These are phyloP conservation scores for Crambe crambe DNA, from an alignment of 37 sponge, comb jelly and placozoan genomes.

Conservation along the genomic window DNA sequence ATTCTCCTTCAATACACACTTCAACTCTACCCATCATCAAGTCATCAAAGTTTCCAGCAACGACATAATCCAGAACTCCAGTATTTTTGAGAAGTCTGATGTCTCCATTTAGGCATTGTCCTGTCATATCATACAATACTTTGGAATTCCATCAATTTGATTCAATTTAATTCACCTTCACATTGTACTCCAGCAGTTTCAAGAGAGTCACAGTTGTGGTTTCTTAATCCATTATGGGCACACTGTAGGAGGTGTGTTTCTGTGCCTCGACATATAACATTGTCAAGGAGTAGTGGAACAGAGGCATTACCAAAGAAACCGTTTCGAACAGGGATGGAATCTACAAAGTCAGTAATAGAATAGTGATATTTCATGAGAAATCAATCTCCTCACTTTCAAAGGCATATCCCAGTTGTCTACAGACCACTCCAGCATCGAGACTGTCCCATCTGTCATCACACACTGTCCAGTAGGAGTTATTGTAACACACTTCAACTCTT, in stretches of 20 bases:
- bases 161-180: too few relatives aligned
- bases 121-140: background rate
- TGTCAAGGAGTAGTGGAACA: constrained; percentile 25
- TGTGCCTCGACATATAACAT: constrained; percentile 38
- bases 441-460: constrained; percentile 45
- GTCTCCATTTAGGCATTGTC: background rate
- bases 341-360: background rate
- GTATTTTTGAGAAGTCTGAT: background rate
- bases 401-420: constrained; percentile 7
- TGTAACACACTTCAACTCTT: constrained; percentile 31
- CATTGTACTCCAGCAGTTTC: constrained; percentile 48
- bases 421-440: constrained; percentile 44
- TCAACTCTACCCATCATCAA: constrained; percentile 38
- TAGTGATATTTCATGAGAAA: too few relatives aligned
- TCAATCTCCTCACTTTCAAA: background rate
- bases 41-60: background rate
- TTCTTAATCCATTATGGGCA: background rate
- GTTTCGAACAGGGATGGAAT: background rate
- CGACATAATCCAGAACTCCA: background rate
- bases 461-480: constrained; percentile 33
- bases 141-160: background rate
- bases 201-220: constrained; percentile 21
- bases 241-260: constrained; percentile 40
- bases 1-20: constrained; percentile 22
- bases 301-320: background rate